Evolutionary conservation across 2,797 vertebrate genomes (phyloP).

Genomic region (Takifugu rubripes): DNA sequence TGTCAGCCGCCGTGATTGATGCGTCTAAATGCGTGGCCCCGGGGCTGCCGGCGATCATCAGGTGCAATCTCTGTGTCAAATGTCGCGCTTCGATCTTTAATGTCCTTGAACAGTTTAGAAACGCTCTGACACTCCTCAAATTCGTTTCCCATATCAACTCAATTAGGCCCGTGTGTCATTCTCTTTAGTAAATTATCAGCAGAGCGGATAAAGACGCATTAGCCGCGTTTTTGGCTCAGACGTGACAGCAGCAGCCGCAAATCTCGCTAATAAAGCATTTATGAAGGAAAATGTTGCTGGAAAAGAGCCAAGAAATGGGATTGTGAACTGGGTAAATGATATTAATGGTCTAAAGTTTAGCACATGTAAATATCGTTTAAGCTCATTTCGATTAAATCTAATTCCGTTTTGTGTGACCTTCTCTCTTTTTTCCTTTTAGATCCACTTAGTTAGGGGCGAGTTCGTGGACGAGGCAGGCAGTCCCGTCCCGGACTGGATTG

Average conservation of each 20-base stretch:
- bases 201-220: conserved; percentile 76
- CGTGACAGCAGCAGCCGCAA: conserved; percentile 8
- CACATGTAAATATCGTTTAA: too few species aligned
- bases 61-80: conserved; percentile 81
- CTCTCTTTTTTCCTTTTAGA: conserved; percentile 58
- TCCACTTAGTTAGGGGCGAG: conserved; percentile 88
- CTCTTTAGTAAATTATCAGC: conserved; percentile 69
- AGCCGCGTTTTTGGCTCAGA: conserved; percentile 42
- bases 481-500: conserved; percentile 90
- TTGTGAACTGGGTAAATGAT: too few species aligned
- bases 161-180: conserved; percentile 74
- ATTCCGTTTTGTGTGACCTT: background rate
- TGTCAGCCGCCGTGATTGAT: conserved; percentile 77
- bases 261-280: too few species aligned
- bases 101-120: conserved; percentile 90
- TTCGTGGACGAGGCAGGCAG: conserved; percentile 90
- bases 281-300: too few species aligned
- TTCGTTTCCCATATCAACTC: conserved; percentile 92
- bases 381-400: background rate
- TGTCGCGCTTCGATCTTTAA: conserved; percentile 89
- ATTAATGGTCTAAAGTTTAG: too few species aligned
- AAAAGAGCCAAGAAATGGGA: too few species aligned
- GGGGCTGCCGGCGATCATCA: conserved; percentile 72
- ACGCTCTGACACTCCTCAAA: conserved; percentile 86
- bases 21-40: conserved; percentile 75